Conservation (phyloP, 30 jellyfish, hydroid and myxozoan genomes). For the Kudoa iwatai region DNA sequence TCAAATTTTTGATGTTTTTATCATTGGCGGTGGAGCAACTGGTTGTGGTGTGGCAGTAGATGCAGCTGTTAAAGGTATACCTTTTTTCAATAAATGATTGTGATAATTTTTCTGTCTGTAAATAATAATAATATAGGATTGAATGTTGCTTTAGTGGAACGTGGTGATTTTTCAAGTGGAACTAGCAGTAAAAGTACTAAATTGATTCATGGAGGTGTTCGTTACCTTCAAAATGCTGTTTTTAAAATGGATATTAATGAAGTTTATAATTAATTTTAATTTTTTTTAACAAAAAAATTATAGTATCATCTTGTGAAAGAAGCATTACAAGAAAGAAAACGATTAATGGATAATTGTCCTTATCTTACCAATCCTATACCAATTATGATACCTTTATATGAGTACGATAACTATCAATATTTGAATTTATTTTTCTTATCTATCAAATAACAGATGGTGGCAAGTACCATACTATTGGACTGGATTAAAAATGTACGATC, state of each 20-base stretch:
- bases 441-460: slow-evolving; percentile 27
- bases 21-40: slow-evolving; percentile 96
- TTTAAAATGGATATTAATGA: slow-evolving; percentile 27
- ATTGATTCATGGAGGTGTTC: slow-evolving; percentile 81
- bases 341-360: slow-evolving; percentile 21
- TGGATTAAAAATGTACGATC: slow-evolving; percentile 54
- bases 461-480: slow-evolving; percentile 88
- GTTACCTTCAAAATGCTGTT: slow-evolving; percentile 58
- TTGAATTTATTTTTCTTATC: not conserved
- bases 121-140: slow-evolving; percentile 7
- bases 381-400: slow-evolving; percentile 53
- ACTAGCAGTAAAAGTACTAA: slow-evolving; percentile 84
- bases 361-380: slow-evolving; percentile 45
- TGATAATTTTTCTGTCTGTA: not conserved
- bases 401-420: slow-evolving; percentile 26
- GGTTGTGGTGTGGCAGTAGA: slow-evolving; percentile 89
- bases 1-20: slow-evolving; percentile 33
- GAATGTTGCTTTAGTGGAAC: slow-evolving; percentile 54
- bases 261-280: no score
- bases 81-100: not conserved
- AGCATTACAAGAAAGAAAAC: slow-evolving; percentile 58
- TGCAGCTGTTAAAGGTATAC: slow-evolving; percentile 40
- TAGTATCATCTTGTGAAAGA: slow-evolving; percentile 58
- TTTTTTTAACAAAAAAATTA: no score
- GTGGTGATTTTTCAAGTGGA: slow-evolving; percentile 44